Evolutionary conservation across 2,888 invertebrate genomes (phyloP), one percentile per base, ranked within the genome.

Genomic region (Eilema caniola): DNA sequence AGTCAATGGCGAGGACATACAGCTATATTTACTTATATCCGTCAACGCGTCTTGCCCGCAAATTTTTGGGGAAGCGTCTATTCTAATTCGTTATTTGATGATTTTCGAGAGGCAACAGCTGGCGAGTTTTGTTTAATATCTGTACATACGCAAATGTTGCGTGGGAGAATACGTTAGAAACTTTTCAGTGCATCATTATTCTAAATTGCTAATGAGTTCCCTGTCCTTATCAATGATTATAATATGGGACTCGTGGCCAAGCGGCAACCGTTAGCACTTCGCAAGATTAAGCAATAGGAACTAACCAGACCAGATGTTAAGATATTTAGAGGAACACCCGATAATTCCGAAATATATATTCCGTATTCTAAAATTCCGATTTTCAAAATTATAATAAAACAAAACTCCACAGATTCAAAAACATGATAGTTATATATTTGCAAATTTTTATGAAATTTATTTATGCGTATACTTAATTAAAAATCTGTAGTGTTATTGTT

Each of bases 1-100:
- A 93, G 94, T 95, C 95, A 95, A 95, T 95, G 94, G 93, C 95
- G 94, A 95, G 95, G 95, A 91, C 94, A 88, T 86, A 64, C 77
- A 81, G 82, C 90, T 94, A 93, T 87, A 90, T 92, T 89, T 93
- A 93, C 83, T 78, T 88, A 76, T 88, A 89, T 92, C 92, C 86
- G 88, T 92, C 91, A 89, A 71, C 88, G 81, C 70, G 74, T 68
- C 69, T 72, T 79, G 84, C 83, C n/a, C 82, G 84, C 78, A 81
- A 85, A 86, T 88, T 87, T 85, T 84, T 76, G 69, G 71, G 78
- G 56, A 78, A 74, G 87, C 85, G 89, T 89, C 89, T 89, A 85
- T 85, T 81, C 81, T 80, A 79, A 74, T 80, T 78, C 68, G 78
- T 77, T 77, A 71, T 71, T 76, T 77, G 79, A 72, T 75, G 64